These are phyloP conservation scores for Nasalis larvatus DNA, from an alignment of 2,113 vertebrate genomes.

Conservation along the genomic window DNA sequence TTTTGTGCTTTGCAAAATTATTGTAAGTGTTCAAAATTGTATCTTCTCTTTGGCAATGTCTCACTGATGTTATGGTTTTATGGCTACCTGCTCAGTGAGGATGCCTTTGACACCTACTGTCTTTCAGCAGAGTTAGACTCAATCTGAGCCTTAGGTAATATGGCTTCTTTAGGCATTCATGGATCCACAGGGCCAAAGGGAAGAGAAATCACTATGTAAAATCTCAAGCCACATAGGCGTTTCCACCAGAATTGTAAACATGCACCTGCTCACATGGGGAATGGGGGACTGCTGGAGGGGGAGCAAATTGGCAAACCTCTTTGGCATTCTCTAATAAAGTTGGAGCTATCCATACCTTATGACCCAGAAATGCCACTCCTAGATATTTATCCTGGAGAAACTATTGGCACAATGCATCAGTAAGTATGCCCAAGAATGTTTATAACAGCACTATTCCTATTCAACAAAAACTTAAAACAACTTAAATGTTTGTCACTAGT, in stretches of 20 bases:
- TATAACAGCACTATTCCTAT: neutral
- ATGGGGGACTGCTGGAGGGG: neutral
- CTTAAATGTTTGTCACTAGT: neutral
- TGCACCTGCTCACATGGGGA: neutral
- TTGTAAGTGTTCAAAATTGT: neutral
- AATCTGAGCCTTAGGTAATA: neutral
- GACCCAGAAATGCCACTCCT: neutral
- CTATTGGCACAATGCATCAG: neutral
- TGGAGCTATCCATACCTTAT: neutral
- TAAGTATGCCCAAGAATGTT: neutral
- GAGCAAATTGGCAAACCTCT: neutral
- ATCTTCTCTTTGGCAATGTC: neutral
- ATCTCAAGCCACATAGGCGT: neutral
- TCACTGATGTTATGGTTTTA: neutral
- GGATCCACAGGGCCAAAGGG: neutral
- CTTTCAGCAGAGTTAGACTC: neutral
- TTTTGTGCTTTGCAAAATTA: conserved; percentile 28
- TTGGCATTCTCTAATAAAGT: neutral
- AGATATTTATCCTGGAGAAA: neutral
- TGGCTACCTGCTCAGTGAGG: neutral
- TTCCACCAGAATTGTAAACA: neutral
- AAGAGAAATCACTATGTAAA: neutral
- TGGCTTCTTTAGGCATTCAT: neutral
- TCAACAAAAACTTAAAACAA: conserved; percentile 17
- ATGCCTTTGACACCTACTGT: neutral